Base-by-base conservation (phyloP, 2,113 vertebrate genomes). In the Mobula birostris region DNA sequence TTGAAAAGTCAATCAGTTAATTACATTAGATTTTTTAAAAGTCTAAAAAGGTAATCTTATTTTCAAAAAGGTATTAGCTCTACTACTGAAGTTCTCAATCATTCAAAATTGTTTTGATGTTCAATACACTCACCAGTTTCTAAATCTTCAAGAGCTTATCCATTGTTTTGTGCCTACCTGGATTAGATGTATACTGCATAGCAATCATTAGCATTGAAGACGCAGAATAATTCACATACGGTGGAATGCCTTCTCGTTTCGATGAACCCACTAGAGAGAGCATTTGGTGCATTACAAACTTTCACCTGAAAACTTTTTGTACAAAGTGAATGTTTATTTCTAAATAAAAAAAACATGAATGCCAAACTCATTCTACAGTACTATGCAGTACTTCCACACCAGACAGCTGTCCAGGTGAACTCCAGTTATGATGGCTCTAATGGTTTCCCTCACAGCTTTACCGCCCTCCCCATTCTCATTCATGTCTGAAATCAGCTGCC, bases 161-260 rank as follows among this genome's bases (percentile, higher is more conserved):
- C 78, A 72, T 12, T 88, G 66, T 56, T 77, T 92, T 48, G 66
- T 12, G 94, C 96, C 94, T 97, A 99, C 99, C 99, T 95, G 99
- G 99, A 95, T 99, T 99, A 94, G 98, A 97, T 27, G 99, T 99
- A 95, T 99, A 99, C 96, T 99, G 99, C 99, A 99, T 99, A 95
- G 99, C 98, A 95, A 99, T 99, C 99, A 99, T 99, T 74, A 99
- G 97, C 99, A 99, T 99, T 94, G 99, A 99, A 32, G 98, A 99
- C 27, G 99, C 98, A 95, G 99, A 99, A 2, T 99, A 96, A 96
- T 99, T 99, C 94, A 99, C 98, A 94, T 99, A 99, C 77, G 98
- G 98, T 14, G 99, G 98, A 94, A 99, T 97, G 0, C 97, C 97
- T 96, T 99, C 99, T 96, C 97, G 98, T 96, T 98, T 97, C 92